Conservation (phyloP, 2,113 vertebrate genomes). For the Cheirogaleus medius region DNA sequence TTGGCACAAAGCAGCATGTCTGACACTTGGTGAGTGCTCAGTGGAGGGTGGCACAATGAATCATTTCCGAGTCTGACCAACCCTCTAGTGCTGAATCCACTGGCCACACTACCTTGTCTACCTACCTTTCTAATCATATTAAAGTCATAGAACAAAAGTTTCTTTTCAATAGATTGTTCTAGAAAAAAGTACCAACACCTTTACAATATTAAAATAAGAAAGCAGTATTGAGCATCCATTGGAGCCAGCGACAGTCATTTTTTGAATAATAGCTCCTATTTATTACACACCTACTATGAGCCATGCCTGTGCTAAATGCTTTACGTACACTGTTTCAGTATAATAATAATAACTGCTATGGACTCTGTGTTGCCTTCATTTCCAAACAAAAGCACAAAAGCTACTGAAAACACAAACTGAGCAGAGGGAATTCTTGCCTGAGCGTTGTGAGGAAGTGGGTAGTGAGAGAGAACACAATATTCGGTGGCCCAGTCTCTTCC, state of each 20-base stretch:
- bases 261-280: not conserved
- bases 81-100: fast-evolving
- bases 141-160: not conserved
- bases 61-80: not conserved
- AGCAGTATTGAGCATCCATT: not conserved
- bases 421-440: not conserved
- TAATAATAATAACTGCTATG: not conserved
- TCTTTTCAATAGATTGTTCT: not conserved
- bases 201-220: constrained; percentile 42
- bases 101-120: not conserved
- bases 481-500: not conserved
- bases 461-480: not conserved
- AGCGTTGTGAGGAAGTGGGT: not conserved
- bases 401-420: not conserved
- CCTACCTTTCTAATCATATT: not conserved
- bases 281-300: not conserved
- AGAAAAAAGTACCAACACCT: not conserved
- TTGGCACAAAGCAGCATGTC: not conserved
- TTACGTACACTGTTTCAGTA: not conserved
- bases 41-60: not conserved
- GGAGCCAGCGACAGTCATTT: not conserved
- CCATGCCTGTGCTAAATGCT: not conserved
- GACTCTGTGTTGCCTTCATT: not conserved
- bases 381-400: not conserved
- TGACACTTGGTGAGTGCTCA: not conserved